Evolutionary conservation across 1,140 invertebrate genomes (phyloP).

Genomic region (Hycleus phaleratus): DNA sequence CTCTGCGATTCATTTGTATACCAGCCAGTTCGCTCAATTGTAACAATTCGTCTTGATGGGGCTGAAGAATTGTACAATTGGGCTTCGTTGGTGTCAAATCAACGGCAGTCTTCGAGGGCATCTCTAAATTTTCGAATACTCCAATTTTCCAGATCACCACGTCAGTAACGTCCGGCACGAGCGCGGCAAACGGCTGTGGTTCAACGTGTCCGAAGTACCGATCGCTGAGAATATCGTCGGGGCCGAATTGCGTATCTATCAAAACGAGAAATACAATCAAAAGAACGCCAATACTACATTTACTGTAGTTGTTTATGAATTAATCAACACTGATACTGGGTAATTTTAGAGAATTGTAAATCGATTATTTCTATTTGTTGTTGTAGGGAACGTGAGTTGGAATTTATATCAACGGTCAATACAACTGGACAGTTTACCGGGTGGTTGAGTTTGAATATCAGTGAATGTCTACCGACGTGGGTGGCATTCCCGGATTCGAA

Average conservation of each 20-base stretch:
- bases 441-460: conserved; percentile 75
- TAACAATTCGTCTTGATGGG: too few relatives aligned
- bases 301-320: conserved; percentile 50
- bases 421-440: conserved; percentile 56
- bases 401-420: conserved; percentile 58
- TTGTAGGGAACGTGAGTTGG: conserved; percentile 53
- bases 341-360: conserved; percentile 30
- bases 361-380: conserved; percentile 25
- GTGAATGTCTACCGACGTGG: conserved; percentile 66
- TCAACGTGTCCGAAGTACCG: conserved; percentile 80
- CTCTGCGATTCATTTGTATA: too few relatives aligned
- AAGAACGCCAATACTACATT: conserved; percentile 38
- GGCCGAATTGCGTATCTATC: conserved; percentile 78
- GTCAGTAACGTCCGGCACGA: conserved; percentile 69
- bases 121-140: too few relatives aligned
- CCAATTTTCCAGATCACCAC: conserved; percentile 50
- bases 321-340: conserved; percentile 51
- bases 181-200: conserved; percentile 80
- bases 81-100: too few relatives aligned
- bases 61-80: too few relatives aligned
- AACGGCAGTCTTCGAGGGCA: too few relatives aligned
- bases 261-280: conserved; percentile 43
- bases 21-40: too few relatives aligned
- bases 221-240: conserved; percentile 69
- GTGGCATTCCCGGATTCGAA: conserved; percentile 69